Evolutionary conservation across 2,888 invertebrate genomes (phyloP).

Genomic region (Dysmachus trigonus): DNA sequence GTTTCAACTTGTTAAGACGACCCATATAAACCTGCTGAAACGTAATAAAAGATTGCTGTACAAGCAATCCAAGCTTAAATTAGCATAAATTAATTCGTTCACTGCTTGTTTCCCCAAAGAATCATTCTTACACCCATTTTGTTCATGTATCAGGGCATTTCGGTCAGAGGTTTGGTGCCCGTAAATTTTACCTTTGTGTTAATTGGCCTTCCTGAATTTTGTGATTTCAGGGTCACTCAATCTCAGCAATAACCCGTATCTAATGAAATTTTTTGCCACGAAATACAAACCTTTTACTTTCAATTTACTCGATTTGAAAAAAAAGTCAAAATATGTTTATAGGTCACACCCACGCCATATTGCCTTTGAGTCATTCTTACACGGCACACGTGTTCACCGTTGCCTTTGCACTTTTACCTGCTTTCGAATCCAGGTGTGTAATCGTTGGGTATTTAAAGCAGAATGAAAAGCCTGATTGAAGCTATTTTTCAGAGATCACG

Average conservation of each 20-base stretch:
- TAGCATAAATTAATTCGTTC: conserved; percentile 18
- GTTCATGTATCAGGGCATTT: neutral
- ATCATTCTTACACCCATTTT: neutral
- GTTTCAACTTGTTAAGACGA: neutral
- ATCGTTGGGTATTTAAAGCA: neutral
- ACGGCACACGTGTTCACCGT: neutral
- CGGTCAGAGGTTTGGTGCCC: neutral
- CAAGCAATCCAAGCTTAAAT: neutral
- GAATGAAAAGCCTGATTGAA: neutral
- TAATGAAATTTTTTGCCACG: neutral
- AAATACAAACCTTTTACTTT: neutral
- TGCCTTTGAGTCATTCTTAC: neutral
- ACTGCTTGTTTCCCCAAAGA: neutral
- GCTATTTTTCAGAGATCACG: neutral
- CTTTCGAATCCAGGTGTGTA: neutral
- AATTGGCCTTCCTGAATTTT: neutral
- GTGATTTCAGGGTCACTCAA: neutral
- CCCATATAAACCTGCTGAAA: neutral
- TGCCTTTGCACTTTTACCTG: neutral
- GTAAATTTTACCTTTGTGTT: neutral
- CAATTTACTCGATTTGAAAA: neutral
- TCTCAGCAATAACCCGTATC: neutral
- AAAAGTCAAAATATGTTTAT: neutral
- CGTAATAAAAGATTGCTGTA: neutral
- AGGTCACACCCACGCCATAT: neutral